Evolutionary conservation across 2,888 invertebrate species (phyloP).

Genomic region (Pharmacophagus antenor): DNA sequence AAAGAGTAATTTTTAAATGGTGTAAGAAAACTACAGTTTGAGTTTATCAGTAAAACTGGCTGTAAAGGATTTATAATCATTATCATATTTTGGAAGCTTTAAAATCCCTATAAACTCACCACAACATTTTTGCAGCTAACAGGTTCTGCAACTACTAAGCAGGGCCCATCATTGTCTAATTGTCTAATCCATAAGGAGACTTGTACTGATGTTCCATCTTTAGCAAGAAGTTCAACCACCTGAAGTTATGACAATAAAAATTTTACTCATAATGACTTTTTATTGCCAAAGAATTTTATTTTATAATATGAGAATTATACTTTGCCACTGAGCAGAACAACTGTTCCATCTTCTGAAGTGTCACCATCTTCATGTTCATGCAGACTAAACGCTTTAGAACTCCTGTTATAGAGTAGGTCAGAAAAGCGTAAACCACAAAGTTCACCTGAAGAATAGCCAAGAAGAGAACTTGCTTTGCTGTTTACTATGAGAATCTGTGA

Average conservation of each 20-base stretch:
- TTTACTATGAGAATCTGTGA: constrained; percentile 84
- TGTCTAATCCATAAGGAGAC: constrained; percentile 85
- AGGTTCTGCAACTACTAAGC: constrained; percentile 84
- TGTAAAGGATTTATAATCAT: no score
- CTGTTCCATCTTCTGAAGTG: constrained; percentile 78
- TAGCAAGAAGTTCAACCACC: constrained; percentile 82
- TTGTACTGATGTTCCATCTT: constrained; percentile 78
- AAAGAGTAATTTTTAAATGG: no score
- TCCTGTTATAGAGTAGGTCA: constrained; percentile 76
- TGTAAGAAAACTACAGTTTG: no score
- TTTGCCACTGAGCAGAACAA: constrained; percentile 83
- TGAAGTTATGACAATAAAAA: constrained; percentile 41
- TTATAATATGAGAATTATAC: constrained; percentile 42
- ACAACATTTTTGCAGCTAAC: constrained; percentile 82
- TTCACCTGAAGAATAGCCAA: constrained; percentile 80
- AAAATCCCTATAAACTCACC: no score
- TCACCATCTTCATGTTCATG: constrained; percentile 76
- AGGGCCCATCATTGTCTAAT: constrained; percentile 79
- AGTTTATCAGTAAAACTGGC: no score
- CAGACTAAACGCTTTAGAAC: constrained; percentile 68
- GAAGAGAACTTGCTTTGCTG: constrained; percentile 83
- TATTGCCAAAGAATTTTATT: not conserved
- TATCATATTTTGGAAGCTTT: no score
- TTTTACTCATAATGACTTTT: not conserved
- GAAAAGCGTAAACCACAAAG: constrained; percentile 75